These are phyloP conservation scores for Clavelina lepadiformis DNA, from an alignment of 23 tunicate species.

Conservation along the genomic window DNA sequence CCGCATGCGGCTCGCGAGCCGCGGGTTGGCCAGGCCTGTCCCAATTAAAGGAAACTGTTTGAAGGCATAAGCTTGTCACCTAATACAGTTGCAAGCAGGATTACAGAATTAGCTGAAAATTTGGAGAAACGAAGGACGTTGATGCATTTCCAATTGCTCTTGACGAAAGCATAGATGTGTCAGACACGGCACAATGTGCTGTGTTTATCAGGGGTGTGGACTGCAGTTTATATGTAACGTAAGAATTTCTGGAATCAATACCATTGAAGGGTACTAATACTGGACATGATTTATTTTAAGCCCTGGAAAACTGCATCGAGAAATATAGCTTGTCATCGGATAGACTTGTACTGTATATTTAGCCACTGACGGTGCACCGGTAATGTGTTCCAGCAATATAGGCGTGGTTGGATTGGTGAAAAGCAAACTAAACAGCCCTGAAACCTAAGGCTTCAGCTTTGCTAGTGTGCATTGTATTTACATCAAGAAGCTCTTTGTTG, in stretches of 20 bases:
- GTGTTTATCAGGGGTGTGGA: no score
- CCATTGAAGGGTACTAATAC: constrained; percentile 39
- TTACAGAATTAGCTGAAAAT: constrained; percentile 19
- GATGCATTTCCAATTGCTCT: constrained; percentile 19
- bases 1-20: no score
- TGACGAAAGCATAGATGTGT: no score
- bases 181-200: no score
- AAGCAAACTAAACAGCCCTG: constrained; percentile 5
- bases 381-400: constrained; percentile 12
- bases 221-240: constrained; percentile 18
- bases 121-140: neutral
- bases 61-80: no score
- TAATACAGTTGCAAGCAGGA: no score
- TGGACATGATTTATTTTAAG: constrained; percentile 34
- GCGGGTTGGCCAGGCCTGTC: no score
- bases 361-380: no score
- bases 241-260: constrained; percentile 42
- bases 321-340: constrained; percentile 25
- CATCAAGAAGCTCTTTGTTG: neutral
- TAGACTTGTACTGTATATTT: constrained; percentile 19
- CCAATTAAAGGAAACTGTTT: no score
- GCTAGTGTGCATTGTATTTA: neutral
- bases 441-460: no score
- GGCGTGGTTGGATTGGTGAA: constrained; percentile 17
- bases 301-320: constrained; percentile 28